Percentiles rank a stretch among this genome's conserved stretches.
Conservation (phyloP, 2,797 vertebrate genomes). For the Poliocrania exsul region DNA sequence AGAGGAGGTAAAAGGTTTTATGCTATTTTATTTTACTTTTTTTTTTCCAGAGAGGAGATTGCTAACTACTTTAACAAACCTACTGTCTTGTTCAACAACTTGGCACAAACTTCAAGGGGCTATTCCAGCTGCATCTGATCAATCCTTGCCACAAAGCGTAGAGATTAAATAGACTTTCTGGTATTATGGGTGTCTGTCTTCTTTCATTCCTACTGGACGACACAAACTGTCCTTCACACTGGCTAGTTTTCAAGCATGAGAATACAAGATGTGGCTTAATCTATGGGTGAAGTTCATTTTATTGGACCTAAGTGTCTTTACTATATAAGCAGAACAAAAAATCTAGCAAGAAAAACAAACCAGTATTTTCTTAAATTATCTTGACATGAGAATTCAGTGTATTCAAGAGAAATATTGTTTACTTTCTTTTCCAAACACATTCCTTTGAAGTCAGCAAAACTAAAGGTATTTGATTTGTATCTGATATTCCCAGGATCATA, state of each 20-base stretch:
- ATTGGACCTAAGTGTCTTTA: not conserved
- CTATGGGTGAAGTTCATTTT: not conserved
- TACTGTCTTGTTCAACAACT: not conserved
- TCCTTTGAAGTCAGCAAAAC: not conserved
- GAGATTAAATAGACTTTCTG: not conserved
- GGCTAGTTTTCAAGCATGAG: not conserved
- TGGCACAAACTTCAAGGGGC: not conserved
- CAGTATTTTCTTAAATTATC: not conserved
- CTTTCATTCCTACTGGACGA: not conserved
- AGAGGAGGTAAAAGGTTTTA: not conserved
- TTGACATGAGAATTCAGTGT: not conserved
- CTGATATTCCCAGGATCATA: not conserved
- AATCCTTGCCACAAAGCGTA: not conserved
- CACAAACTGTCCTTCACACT: not conserved
- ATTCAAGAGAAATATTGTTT: not conserved
- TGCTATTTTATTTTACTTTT: not conserved
- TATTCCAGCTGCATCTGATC: not conserved
- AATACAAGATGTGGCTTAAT: not conserved
- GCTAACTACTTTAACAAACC: not conserved
- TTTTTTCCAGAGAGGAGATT: not conserved
- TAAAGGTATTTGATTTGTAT: not conserved
- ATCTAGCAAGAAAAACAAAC: not conserved
- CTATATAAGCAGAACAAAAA: not conserved
- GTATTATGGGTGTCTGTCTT: not conserved
- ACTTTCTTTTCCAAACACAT: not conserved